Evolutionary conservation across 2,888 invertebrate species (phyloP).

Genomic region (Linnaemya vulpina): DNA sequence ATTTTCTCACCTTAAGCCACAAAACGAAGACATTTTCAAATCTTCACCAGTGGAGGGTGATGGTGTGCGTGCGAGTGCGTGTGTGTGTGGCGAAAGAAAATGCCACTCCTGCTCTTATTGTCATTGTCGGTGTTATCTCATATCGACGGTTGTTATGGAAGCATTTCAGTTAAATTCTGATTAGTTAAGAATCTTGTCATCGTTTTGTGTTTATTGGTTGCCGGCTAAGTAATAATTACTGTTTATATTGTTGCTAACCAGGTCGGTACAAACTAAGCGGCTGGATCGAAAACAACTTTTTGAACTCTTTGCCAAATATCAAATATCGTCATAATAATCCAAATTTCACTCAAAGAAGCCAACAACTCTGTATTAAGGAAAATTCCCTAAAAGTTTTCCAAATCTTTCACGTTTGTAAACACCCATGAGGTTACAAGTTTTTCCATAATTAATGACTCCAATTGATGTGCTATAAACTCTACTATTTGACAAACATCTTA

Average conservation of each 20-base stretch:
- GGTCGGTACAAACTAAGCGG: not conserved
- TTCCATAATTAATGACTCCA: too few species aligned
- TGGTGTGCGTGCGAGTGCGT: too few species aligned
- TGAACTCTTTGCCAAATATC: too few species aligned
- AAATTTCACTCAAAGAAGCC: too few species aligned
- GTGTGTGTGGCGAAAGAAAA: not conserved
- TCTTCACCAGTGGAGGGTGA: not conserved
- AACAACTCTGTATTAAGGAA: too few species aligned
- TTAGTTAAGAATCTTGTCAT: constrained; percentile 53
- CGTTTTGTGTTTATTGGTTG: constrained; percentile 42
- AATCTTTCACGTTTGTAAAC: too few species aligned
- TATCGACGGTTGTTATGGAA: constrained; percentile 54
- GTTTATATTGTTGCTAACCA: not conserved
- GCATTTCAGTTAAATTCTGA: constrained; percentile 56
- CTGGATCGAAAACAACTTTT: not conserved
- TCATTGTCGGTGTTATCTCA: constrained; percentile 15
- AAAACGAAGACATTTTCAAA: not conserved
- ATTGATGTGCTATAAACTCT: too few species aligned
- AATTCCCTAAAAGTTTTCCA: too few species aligned
- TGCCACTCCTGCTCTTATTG: constrained; percentile 14
- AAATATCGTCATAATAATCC: too few species aligned
- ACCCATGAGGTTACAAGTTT: too few species aligned
- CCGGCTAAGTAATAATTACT: not conserved
- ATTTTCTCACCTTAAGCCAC: constrained; percentile 33
- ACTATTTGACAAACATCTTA: too few species aligned